A percentile compares a stretch with the other conserved stretches of the same genome.
These are phyloP conservation scores for Anguilla anguilla DNA, from an alignment of 2,797 vertebrate species.

Conservation along the genomic window DNA sequence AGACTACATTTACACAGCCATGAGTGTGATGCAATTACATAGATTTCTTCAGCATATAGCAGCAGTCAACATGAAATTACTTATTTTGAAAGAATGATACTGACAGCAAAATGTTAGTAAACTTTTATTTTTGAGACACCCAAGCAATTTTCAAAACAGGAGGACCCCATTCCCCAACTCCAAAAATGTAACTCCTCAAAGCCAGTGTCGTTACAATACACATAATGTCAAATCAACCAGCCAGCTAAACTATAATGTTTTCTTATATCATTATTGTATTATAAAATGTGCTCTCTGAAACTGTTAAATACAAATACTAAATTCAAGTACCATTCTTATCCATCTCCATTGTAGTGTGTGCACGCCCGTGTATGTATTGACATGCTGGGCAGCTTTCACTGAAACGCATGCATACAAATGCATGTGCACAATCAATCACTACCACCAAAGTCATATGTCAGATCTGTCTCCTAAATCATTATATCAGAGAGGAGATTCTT, in stretches of 20 bases:
- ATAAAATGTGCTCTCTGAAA: not conserved
- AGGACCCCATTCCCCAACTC: not conserved
- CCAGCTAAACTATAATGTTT: not conserved
- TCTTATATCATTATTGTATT: not conserved
- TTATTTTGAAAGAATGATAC: not conserved
- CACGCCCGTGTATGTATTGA: not conserved
- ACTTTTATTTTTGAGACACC: not conserved
- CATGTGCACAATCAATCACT: not conserved
- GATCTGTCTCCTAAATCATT: not conserved
- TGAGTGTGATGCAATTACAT: slow-evolving; percentile 1
- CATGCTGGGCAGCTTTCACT: not conserved
- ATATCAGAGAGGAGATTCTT: not conserved
- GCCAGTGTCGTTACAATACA: not conserved
- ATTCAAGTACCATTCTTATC: not conserved
- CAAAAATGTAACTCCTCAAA: not conserved
- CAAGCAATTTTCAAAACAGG: not conserved
- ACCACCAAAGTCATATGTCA: not conserved
- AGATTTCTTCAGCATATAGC: not conserved
- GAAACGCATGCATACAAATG: not conserved
- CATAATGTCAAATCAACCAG: not conserved
- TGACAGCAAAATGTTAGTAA: not conserved
- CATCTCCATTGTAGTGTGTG: not conserved
- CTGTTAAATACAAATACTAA: not conserved
- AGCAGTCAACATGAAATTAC: no score
- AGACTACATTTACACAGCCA: not conserved